A percentile compares a stretch with the other conserved stretches of the same genome.
These are phyloP conservation scores for Aptenodytes patagonicus DNA, from an alignment of 2,113 vertebrate genomes.

Conservation along the genomic window DNA sequence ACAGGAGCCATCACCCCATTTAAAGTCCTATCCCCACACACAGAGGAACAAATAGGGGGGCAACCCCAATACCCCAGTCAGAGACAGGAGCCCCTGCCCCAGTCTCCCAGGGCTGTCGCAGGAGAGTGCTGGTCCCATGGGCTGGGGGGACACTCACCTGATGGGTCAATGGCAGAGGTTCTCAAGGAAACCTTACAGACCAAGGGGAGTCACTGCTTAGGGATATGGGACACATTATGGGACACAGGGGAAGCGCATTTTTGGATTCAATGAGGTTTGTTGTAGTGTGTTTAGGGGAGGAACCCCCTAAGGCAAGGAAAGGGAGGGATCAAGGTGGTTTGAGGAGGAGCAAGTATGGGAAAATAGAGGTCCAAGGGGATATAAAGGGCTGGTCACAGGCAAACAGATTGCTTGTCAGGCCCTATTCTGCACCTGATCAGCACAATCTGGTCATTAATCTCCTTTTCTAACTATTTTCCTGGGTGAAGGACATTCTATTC, in stretches of 20 bases:
- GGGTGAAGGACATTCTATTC: background rate
- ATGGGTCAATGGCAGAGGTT: background rate
- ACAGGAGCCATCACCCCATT: background rate
- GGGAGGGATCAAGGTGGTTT: background rate
- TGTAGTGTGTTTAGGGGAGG: background rate
- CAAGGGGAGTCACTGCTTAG: background rate
- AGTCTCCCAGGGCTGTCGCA: too few species aligned
- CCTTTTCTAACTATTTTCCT: background rate
- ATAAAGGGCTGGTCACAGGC: background rate
- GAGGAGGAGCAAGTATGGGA: background rate
- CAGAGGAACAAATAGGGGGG: rapidly evolving
- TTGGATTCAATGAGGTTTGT: background rate
- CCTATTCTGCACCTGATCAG: background rate
- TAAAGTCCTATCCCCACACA: background rate
- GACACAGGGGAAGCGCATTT: background rate
- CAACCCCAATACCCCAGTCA: background rate
- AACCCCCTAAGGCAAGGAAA: background rate
- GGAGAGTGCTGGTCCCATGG: background rate
- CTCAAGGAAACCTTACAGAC: background rate
- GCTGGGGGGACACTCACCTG: too few species aligned
- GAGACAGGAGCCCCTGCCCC: background rate
- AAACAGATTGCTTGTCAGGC: background rate
- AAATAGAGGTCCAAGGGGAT: background rate
- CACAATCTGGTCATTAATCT: background rate
- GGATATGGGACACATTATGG: background rate